Evolutionary conservation across 2,113 vertebrate species (phyloP).

Genomic region (Phylloscopus trochilus): DNA sequence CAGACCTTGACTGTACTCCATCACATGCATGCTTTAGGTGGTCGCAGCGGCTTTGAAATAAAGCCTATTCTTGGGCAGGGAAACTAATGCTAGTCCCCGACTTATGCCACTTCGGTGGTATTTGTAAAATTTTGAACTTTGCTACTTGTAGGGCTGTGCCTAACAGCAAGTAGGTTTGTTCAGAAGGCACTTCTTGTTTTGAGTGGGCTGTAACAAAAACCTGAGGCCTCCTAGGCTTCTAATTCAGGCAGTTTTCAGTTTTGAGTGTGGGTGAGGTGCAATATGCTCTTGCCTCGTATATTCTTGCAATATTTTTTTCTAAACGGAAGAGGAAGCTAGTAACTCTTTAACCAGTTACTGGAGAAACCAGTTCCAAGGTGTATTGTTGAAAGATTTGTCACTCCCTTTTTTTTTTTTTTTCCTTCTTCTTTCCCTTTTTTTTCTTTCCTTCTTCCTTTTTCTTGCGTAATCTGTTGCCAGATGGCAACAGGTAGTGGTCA

Average conservation of each 20-base stretch:
- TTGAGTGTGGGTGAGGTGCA: neutral
- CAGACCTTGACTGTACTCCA: neutral
- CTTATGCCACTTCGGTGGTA: neutral
- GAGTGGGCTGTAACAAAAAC: neutral
- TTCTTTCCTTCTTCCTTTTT: neutral
- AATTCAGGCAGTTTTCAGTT: neutral
- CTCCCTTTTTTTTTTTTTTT: neutral
- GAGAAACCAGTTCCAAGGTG: neutral
- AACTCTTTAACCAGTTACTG: neutral
- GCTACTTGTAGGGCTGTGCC: neutral
- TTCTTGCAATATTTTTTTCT: neutral
- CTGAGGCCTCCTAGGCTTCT: neutral
- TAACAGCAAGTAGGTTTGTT: neutral
- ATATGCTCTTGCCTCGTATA: constrained; percentile 3
- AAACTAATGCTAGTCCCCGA: rapidly evolving
- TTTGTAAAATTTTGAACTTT: neutral
- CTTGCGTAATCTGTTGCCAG: neutral
- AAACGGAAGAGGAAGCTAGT: neutral
- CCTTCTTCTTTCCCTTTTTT: rapidly evolving
- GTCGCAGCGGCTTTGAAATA: neutral
- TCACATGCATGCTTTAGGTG: neutral
- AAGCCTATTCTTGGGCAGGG: neutral
- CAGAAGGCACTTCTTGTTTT: neutral
- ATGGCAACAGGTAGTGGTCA: neutral
- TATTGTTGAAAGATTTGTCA: neutral